phyloP scores from a whole-genome alignment of 2,888 invertebrate genomes.

The Drosophila mulleri region DNA sequence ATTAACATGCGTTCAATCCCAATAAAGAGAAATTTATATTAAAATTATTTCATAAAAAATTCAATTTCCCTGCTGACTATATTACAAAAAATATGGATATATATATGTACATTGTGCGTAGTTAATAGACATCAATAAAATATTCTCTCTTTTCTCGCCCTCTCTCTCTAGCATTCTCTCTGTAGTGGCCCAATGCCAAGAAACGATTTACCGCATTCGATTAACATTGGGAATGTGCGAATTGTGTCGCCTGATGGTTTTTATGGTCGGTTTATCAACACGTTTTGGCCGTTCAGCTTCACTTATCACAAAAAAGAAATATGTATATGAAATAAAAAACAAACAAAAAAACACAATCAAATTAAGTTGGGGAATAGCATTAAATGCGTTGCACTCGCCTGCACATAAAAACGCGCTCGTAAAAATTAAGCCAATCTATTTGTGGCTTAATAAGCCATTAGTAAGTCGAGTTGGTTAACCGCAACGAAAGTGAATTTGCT shows the following conservation, averaged over 20 bases:
- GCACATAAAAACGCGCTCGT: slow-evolving; percentile 60
- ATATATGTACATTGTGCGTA: too few relatives aligned
- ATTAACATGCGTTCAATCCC: not conserved
- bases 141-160: not conserved
- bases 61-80: not conserved
- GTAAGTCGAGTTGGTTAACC: slow-evolving; percentile 76
- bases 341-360: not conserved
- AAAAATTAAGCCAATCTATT: slow-evolving; percentile 70
- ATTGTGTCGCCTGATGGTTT: slow-evolving; percentile 50
- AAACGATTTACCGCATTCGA: slow-evolving; percentile 3
- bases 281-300: slow-evolving; percentile 48
- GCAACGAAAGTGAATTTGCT: slow-evolving; percentile 76
- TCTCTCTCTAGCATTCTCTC: not conserved
- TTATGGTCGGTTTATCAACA: slow-evolving; percentile 55
- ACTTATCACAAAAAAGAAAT: slow-evolving; percentile 12
- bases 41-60: not conserved
- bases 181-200: too few relatives aligned
- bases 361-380: slow-evolving; percentile 38
- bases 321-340: not conserved
- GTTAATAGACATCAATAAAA: not conserved
- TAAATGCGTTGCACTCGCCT: slow-evolving; percentile 66
- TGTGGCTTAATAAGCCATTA: slow-evolving; percentile 78
- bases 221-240: slow-evolving; percentile 35
- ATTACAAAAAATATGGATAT: not conserved
- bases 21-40: not conserved